Evolutionary conservation across 2,113 vertebrate species (phyloP), one percentile per base, ranked within the genome.

Genomic region (Arizona elegans): DNA sequence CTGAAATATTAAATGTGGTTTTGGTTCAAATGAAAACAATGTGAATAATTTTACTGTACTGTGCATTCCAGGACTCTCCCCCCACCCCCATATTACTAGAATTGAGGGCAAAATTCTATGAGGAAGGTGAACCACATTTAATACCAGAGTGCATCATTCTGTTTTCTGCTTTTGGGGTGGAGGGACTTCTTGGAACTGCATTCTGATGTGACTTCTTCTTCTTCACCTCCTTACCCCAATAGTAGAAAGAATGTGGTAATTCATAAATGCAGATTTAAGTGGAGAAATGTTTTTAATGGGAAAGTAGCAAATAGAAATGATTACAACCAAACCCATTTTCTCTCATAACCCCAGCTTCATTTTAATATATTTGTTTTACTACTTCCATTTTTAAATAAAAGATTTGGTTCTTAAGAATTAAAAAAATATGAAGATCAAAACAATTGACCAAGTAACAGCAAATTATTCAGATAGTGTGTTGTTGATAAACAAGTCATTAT

Each of bases 21-120:
- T 81, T 81, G 75, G 86, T 93, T 85, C 92, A 43, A 90, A 81
- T 89, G 91, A 95, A 95, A 43, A 54, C 8, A 54, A 12, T 93
- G 89, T 90, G 92, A 90, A 90, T 93, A 91, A 38, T 19, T 86
- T 52, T 24, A 81, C 70, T 81, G 70, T 8, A 21, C 15, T 81
- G 33, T 38, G 33, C 70, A 38, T 81, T 38, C 33, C 33, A 81
- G 75, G 75, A 8, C 33, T 21, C 29, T n/a, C 8, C 29, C 65
- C 29, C 0, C 6, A 2, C 33, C 17, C 65, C 33, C 17, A 81
- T 38, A 81, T 81, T 43, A 81, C 7, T 38, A 81, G 15, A 81
- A 81, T 21, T 81, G 17, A 81, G 33, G 33, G 17, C 8, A 81
- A 43, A 81, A 43, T 54, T 43, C 29, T 81, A 26, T 47, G 23